phyloP scores from a whole-genome alignment of 2,888 invertebrate species.

The Glyphotaelius pellucidus region DNA sequence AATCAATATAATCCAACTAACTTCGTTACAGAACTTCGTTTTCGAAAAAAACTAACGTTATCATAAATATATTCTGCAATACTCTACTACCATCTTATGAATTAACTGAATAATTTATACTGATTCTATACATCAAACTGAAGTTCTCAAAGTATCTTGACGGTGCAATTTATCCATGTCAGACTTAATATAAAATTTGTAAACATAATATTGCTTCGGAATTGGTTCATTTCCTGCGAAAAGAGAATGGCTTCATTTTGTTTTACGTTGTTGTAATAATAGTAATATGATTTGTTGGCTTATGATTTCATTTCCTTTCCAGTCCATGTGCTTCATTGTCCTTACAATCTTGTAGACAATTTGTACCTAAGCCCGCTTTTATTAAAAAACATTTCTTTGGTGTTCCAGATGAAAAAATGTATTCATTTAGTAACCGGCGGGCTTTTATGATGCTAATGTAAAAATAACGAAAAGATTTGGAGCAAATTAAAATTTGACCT shows the following conservation, averaged over 20 bases:
- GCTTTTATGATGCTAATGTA: background rate
- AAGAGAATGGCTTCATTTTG: slow-evolving; percentile 3
- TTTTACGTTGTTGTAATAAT: slow-evolving; percentile 34
- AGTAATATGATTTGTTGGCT: slow-evolving; percentile 55
- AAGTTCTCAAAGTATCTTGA: slow-evolving; percentile 27
- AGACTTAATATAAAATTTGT: slow-evolving; percentile 53
- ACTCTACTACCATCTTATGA: background rate
- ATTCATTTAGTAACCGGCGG: background rate
- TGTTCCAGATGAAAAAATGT: background rate
- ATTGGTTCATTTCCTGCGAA: slow-evolving; percentile 34
- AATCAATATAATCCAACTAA: too few relatives aligned
- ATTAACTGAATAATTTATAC: background rate
- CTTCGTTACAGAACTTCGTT: background rate
- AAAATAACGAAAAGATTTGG: background rate
- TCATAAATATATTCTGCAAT: background rate
- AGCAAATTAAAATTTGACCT: background rate
- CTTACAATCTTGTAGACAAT: slow-evolving; percentile 46
- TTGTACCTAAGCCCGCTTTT: background rate
- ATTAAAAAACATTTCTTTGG: slow-evolving; percentile 14
- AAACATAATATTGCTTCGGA: slow-evolving; percentile 25
- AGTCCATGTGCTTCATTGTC: slow-evolving; percentile 56
- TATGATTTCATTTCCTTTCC: slow-evolving; percentile 59
- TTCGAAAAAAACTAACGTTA: background rate
- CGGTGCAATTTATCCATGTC: slow-evolving; percentile 44
- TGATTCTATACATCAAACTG: slow-evolving; percentile 47